Base-by-base conservation (phyloP, 2,888 invertebrate genomes). In the Phymatocera aterrima region DNA sequence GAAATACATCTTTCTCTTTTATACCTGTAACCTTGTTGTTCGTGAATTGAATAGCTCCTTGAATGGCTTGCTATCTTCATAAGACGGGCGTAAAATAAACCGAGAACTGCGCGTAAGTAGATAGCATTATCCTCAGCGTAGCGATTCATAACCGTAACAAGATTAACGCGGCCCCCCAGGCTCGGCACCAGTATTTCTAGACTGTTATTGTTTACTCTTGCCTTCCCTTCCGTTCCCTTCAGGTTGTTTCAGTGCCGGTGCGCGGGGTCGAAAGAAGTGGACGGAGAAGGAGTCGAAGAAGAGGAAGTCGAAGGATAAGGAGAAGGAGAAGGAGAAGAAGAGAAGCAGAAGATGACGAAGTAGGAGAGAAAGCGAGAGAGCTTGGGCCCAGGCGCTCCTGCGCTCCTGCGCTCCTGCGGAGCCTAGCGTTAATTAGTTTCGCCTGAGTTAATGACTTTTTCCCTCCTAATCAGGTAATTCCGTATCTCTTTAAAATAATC, bases 401-500 rank as follows among this genome's bases (percentile, higher is more conserved):
- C 57, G 77, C 60, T n/a, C n/a, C 37, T 46, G 77, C 75, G 74
- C 77, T 65, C 57, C 37, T 37, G 51, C 74, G 83, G 85, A 85
- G 87, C 86, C 88, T 84, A 87, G 87, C 90, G 89, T 90, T 91
- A 91, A 91, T 91, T 91, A 90, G 90, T 90, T 91, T 90, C 90
- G 90, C 90, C 88, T 87, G 89, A 89, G 90, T 90, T 91, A 91
- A 91, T 90, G 90, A 90, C 90, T 90, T 90, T 90, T 90, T 90
- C 89, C 89, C 90, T 90, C 88, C 90, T 90, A 91, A 91, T 91
- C 91, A 91, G 90, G 90, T 90, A 90, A 91, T 91, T 91, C 87
- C 90, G 89, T 91, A 91, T 91, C 90, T 90, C 90, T 91, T 91
- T 90, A 90, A 90, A 91, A 91, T 91, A 90, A 91, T 91, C 90